A percentile compares a stretch with the other conserved stretches of the same genome.
Conservation (phyloP, 2,888 invertebrate genomes). For the Epirrita christyi region DNA sequence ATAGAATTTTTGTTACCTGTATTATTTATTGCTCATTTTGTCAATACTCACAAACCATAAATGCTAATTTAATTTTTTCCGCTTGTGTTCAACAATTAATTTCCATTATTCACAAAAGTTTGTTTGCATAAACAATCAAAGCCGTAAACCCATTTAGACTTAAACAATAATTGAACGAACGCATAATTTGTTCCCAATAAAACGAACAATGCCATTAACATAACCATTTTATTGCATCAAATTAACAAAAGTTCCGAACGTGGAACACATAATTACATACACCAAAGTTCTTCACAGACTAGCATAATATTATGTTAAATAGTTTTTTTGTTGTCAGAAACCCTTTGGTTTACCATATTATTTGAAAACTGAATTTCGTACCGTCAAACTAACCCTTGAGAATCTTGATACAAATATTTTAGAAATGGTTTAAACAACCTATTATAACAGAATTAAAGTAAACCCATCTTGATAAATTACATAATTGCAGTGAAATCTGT, state of each 20-base stretch:
- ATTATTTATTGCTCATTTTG: background rate
- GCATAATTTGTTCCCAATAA: constrained; percentile 17
- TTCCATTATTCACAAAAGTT: constrained; percentile 34
- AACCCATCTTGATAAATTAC: no score
- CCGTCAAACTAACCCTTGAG: background rate
- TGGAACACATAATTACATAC: constrained; percentile 2
- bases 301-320: background rate
- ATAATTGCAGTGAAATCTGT: no score
- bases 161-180: constrained; percentile 29
- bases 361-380: background rate
- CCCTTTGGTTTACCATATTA: background rate
- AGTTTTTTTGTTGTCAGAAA: background rate
- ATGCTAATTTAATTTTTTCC: constrained; percentile 5
- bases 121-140: constrained; percentile 30
- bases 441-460: no score
- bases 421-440: no score
- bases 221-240: constrained; percentile 16
- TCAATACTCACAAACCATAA: background rate
- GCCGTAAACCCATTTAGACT: constrained; percentile 23
- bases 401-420: no score
- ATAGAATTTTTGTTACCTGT: no score
- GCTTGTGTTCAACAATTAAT: constrained; percentile 18
- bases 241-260: constrained; percentile 10
- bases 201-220: constrained; percentile 29
- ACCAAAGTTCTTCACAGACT: constrained; percentile 3